Base-by-base conservation (phyloP, 2,113 vertebrate genomes). In the Callipepla californica region DNA sequence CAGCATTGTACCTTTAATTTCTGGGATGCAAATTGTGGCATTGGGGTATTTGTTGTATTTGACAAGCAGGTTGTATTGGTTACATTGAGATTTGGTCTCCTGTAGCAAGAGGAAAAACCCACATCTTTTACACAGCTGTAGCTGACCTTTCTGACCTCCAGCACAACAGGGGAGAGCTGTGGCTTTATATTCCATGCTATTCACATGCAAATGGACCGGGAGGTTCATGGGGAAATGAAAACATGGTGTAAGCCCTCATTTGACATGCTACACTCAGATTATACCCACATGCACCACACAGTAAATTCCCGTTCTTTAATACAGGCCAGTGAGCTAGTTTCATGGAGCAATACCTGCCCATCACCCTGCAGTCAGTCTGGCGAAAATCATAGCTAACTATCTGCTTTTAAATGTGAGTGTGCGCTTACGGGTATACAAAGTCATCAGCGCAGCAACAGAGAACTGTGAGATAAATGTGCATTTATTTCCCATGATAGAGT, bases 1-100 rank as follows among this genome's bases (percentile, higher is more conserved):
- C 22, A 57, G 8, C 23, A 67, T 63, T 72, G n/a, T 59, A 18
- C 16, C 68, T 93, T 32, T 73, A 91, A 80, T 91, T 68, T 94
- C 69, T 88, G 70, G 18, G 17, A 11, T 88, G 21, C 62, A 75
- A 91, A 78, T 38, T 80, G 44, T 51, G 36, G 18, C 40, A 2
- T 91, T 70, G 25, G 42, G 32, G n/a, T 9, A 23, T 57, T 73
- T 65, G 22, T 18, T 91, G 15, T 59, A 30, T 57, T 80, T 84
- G 26, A 84, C n/a, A 23, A 9, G 14, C 30, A 87, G 13, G 45
- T 74, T 74, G 45, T 42, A 25, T 61, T 45, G 72, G 20, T 82
- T 81, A 42, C 11, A 15, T 15, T 26, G 21, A 86, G 13, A 32
- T 30, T 58, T 69, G 36, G 18, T 51, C n/a, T 92, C 16, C 65